These are phyloP conservation scores for Hafferia zeledoni DNA, from an alignment of 2,797 vertebrate genomes.

Conservation along the genomic window DNA sequence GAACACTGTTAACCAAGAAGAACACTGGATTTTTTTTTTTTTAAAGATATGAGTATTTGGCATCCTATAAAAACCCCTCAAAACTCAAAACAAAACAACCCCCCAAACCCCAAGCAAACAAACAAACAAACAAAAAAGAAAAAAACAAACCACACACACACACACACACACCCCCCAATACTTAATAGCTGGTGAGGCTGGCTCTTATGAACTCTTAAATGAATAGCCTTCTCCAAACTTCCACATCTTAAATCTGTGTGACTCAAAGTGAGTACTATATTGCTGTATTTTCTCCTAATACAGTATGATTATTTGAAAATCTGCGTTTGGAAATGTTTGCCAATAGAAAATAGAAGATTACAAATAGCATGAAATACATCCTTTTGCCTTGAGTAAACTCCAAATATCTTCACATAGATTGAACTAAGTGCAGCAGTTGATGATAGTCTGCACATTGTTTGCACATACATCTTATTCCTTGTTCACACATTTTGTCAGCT, in stretches of 20 bases:
- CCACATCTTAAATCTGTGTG: neutral
- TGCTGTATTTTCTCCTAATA: neutral
- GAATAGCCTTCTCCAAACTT: neutral
- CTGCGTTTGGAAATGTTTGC: neutral
- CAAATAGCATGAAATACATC: neutral
- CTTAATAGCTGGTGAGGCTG: neutral
- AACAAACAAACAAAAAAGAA: neutral
- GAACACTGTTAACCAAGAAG: neutral
- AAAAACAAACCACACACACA: neutral
- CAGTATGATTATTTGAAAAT: neutral
- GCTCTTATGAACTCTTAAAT: neutral
- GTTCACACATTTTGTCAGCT: rapidly evolving
- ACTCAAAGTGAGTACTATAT: neutral
- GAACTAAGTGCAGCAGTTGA: neutral
- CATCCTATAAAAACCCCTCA: neutral
- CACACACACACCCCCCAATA: too few species aligned
- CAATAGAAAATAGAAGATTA: neutral
- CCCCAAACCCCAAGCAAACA: neutral
- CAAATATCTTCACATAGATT: neutral
- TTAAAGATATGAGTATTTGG: neutral
- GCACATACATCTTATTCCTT: neutral
- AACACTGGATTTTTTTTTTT: rapidly evolving
- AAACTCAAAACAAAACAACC: neutral
- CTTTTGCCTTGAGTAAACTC: neutral
- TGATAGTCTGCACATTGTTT: neutral